Evolutionary conservation across 2,113 vertebrate genomes (phyloP), one percentile per base, ranked within the genome.

Genomic region (Callocephalon fimbriatum): DNA sequence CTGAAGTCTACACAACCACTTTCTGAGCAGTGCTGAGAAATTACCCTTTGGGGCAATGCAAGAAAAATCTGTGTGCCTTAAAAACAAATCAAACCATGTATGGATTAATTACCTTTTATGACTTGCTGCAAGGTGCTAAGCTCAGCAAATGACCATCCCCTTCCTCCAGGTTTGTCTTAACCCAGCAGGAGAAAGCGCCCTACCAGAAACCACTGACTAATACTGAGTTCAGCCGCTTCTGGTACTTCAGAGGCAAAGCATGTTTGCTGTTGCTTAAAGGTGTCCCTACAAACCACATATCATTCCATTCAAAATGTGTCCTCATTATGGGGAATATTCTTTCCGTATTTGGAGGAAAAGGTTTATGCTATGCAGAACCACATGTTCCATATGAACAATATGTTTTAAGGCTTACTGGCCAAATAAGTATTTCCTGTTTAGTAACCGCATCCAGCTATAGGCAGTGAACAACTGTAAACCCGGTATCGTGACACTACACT

Each of bases 91-190:
- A 70, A 25, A 65, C 12, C 21, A 15, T 1, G 0, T 1, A 1
- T 53, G 29, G 2, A 27, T 35, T 1, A 38, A 5, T 44, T 38
- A 16, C 21, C 1, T 75, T 63, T 12, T 42, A 9, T 11, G 7
- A 44, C 22, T 12, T 48, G 2, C 56, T 59, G 8, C 23, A 73
- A 86, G 21, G 5, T 21, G 31, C 11, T 66, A 26, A 53, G 65
- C 20, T 70, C 53, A 53, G 40, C 0, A 4, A 63, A 82, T 19
- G 2, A 7, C 7, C 3, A 0, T 22, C 6, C 4, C 7, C 9
- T 66, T 86, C 16, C n/a, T 86, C 15, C 13, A 48, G 6, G 12
- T 76, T 75, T 86, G 4, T 51, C 15, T 72, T 59, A 79, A 79
- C 9, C 5, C 44, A 65, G 40, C 3, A 54, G 11, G 6, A 75